Evolutionary conservation across 2,888 invertebrate genomes (phyloP).

Genomic region (Cartodere bifasciata): DNA sequence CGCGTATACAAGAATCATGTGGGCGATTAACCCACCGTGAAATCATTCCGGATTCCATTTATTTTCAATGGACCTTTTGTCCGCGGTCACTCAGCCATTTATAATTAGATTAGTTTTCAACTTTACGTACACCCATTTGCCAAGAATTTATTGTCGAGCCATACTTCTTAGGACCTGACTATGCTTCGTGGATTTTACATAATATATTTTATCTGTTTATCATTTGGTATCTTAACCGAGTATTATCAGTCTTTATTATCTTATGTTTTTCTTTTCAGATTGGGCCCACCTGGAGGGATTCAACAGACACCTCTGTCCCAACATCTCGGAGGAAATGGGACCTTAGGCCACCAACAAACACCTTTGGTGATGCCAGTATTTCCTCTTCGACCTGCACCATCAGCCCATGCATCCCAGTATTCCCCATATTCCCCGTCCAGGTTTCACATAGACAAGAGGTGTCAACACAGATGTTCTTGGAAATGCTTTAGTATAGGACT

Average conservation of each 20-base stretch:
- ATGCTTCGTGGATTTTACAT: no score
- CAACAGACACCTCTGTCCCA: conserved; percentile 43
- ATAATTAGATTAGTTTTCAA: conserved; percentile 9
- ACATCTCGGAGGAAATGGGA: conserved; percentile 42
- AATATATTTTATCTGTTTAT: no score
- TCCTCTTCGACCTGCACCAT: conserved; percentile 36
- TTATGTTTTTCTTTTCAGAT: no score
- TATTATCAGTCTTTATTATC: no score
- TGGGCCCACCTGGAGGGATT: conserved; percentile 33
- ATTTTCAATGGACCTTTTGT: conserved; percentile 3
- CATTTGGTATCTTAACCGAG: no score
- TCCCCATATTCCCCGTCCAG: conserved; percentile 85
- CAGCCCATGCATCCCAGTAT: conserved; percentile 61
- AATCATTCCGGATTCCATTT: conserved; percentile 1
- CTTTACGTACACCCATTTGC: no score
- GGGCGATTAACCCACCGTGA: conserved; percentile 4
- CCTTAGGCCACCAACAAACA: conserved; percentile 47
- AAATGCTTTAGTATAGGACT: conserved; percentile 90
- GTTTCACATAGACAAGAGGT: conserved; percentile 89
- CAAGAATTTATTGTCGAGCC: no score
- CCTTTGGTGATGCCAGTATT: conserved; percentile 78
- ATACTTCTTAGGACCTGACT: no score
- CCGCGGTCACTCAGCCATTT: conserved; percentile 3
- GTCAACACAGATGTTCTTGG: conserved; percentile 92
- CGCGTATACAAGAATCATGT: no score